Base-by-base conservation (phyloP, 2,797 vertebrate species). In the Adelosebastes latens region DNA sequence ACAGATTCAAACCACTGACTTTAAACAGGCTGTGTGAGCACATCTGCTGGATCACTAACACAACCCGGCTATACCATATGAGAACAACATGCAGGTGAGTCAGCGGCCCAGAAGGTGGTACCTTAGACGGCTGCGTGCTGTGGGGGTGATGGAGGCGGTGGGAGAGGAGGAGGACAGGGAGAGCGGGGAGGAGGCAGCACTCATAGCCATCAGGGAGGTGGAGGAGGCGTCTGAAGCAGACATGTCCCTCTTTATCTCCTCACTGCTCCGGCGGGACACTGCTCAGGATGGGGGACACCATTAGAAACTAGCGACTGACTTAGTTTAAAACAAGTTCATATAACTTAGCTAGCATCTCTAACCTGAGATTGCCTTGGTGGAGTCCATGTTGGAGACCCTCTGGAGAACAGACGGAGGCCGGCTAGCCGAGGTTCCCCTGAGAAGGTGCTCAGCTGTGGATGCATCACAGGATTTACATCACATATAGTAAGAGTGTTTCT, bases 191-290 rank as follows among this genome's bases (percentile, higher is more conserved):
- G 97, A 97, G 0, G 96, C 94, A 70, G 97, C 96, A 8, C 96
- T 97, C 94, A 99, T 97, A 0, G 96, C 94, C 95, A 99, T 97
- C 4, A 98, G 94, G 18, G 97, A 96, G 36, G 96, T 92, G 1
- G 97, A 94, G 14, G 97, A 95, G 0, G 96, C 86, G n/a, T 99
- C 98, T 0, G 96, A 79, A 4, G 95, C 94, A 0, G 95, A 95
- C 74, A 97, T 96, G 77, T 99, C 98, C 67, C 97, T 94, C 79
- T 99, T 98, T 63, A 98, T 96, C 89, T 99, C 98, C 90, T 99
- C 98, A 34, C 97, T 98, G 79, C 97, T 98, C 78, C 98, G 95
- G 32, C 97, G 97, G 79, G 98, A 97, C 52, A 97, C 98, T 99
- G 68, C 14, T 31, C 2, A 39, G 60, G 14, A 86, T 24, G 68